Evolutionary conservation across 2,113 vertebrate species (phyloP), one percentile per base, ranked within the genome.

Genomic region (Xenotilapia leptura): DNA sequence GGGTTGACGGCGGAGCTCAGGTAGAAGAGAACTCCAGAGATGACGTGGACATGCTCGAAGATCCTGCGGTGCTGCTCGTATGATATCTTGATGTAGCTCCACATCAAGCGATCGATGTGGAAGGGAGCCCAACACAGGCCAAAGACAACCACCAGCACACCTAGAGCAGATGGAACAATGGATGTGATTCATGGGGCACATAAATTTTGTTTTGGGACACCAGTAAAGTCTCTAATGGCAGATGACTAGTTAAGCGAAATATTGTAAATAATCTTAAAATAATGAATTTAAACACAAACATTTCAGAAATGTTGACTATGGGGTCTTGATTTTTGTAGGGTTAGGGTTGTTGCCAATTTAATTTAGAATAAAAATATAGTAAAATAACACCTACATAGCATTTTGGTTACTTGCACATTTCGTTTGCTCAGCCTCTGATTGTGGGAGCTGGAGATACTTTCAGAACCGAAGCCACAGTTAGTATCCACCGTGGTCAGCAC

Each of bases 101-200:
- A 99, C 96, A 97, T 96, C 1, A 99, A 94, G 15, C 98, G 97
- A 86, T 99, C 98, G 0, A 95, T 89, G 49, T 99, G 98, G 93
- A 99, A 99, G 0, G 97, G 98, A 6, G 98, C 98, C 98, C 98
- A 99, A 95, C 98, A 98, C 86, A 99, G 92, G 53, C 96, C 97
- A 0, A 99, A 98, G 33, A 99, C 97, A 21, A 97, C 89, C 79
- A 99, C 98, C 93, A 99, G 90, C 73, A 97, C 96, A 1, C 98
- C 98, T 99, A 96, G 9, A 85, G 2, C 12, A 49, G 47, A 87
- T 1, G 36, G 49, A 84, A 6, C 17, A 54, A 21, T 9, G 15
- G 4, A 14, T 28, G 12, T 5, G 51, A 62, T 49, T 70, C 14
- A 38, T 0, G 23, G 14, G 9, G 23, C 9, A 68, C 45, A 49